A percentile compares a stretch with the other conserved stretches of the same genome.
Evolutionary conservation across 1,140 invertebrate genomes (phyloP).

Genomic region (Phymastichus coffea): DNA sequence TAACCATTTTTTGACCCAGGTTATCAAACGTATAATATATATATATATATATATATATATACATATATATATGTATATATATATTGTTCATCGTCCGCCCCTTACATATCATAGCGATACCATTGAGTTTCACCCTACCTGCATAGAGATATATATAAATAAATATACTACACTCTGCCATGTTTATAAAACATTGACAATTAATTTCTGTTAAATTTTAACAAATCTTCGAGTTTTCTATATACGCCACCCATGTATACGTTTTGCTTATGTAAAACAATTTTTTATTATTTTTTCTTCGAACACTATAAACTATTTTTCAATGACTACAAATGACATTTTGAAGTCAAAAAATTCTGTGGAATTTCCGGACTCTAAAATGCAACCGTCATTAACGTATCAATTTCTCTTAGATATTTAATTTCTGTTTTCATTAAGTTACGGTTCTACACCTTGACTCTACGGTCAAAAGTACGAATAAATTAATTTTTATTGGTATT

Average conservation of each 20-base stretch:
- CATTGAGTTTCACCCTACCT: slow-evolving; percentile 34
- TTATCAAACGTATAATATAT: slow-evolving; percentile 42
- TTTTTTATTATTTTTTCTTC: slow-evolving; percentile 30
- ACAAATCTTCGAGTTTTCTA: slow-evolving; percentile 45
- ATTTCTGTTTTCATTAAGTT: slow-evolving; percentile 6
- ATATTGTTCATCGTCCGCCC: too few species aligned
- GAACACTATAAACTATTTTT: slow-evolving; percentile 25
- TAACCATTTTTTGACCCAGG: slow-evolving; percentile 36
- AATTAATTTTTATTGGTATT: slow-evolving; percentile 9
- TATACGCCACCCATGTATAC: slow-evolving; percentile 23
- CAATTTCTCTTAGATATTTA: slow-evolving; percentile 16
- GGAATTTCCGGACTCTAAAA: not conserved
- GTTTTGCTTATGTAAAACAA: slow-evolving; percentile 44
- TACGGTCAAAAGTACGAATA: slow-evolving; percentile 11
- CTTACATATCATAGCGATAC: slow-evolving; percentile 25
- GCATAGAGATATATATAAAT: slow-evolving; percentile 54
- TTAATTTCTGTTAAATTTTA: slow-evolving; percentile 57
- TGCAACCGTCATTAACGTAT: slow-evolving; percentile 19
- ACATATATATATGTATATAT: too few species aligned
- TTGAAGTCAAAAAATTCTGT: not conserved
- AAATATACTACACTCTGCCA: slow-evolving; percentile 52
- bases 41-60: too few species aligned
- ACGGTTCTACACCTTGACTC: not conserved
- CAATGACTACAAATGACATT: slow-evolving; percentile 21
- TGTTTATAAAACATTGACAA: slow-evolving; percentile 57